These are phyloP conservation scores for Tautogolabrus adspersus DNA, from an alignment of 2,113 vertebrate genomes.

Conservation along the genomic window DNA sequence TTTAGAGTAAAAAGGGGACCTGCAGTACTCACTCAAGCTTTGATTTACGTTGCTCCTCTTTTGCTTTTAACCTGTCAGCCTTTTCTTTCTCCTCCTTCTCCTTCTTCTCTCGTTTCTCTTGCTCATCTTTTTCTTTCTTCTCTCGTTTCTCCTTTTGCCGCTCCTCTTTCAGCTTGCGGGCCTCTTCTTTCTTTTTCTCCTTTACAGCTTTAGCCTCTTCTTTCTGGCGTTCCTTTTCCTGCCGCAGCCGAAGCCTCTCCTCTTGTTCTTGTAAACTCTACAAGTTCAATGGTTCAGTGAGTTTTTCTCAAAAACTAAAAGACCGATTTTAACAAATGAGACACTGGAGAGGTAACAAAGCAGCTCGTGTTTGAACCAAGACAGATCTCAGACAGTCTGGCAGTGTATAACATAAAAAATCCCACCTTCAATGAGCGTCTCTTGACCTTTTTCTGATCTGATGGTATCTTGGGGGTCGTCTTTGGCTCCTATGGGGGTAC, in stretches of 20 bases:
- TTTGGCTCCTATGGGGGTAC: constrained; percentile 65
- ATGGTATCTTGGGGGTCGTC: constrained; percentile 60
- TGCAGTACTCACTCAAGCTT: constrained; percentile 89
- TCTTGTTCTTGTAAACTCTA: constrained; percentile 84
- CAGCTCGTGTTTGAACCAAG: not conserved
- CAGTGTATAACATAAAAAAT: not conserved
- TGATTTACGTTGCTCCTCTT: constrained; percentile 93
- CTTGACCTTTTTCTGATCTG: constrained; percentile 71
- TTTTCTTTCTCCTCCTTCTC: constrained; percentile 92
- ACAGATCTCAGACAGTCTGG: not conserved
- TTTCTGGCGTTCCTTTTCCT: constrained; percentile 80
- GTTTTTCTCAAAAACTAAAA: not conserved
- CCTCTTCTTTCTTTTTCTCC: constrained; percentile 81
- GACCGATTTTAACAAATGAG: not conserved
- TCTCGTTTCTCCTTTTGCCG: constrained; percentile 89
- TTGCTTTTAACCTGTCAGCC: constrained; percentile 89
- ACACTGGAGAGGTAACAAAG: not conserved
- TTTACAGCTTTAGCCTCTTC: constrained; percentile 81
- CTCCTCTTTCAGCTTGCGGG: constrained; percentile 85
- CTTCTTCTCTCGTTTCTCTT: constrained; percentile 89
- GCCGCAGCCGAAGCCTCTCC: constrained; percentile 79
- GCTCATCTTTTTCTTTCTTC: constrained; percentile 90
- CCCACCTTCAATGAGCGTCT: constrained; percentile 82
- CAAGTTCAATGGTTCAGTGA: constrained; percentile 1
- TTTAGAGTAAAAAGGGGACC: not conserved